A percentile compares a stretch with the other conserved stretches of the same genome.
Evolutionary conservation across 2,113 vertebrate genomes (phyloP).

Genomic region (Anthoscopus minutus): DNA sequence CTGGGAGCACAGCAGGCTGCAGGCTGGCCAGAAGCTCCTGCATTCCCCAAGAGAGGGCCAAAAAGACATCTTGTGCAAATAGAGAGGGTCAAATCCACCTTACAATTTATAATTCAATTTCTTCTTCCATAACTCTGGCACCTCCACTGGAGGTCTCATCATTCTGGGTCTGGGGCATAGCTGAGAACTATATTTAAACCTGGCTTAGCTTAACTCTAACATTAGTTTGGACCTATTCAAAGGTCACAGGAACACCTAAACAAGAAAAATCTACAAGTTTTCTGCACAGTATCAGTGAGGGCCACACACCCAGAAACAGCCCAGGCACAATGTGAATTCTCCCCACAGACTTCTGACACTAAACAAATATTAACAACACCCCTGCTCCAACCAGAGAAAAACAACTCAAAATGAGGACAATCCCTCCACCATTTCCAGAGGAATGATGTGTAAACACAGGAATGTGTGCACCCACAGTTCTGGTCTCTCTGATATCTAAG

Average conservation of each 20-base stretch:
- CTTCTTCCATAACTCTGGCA: not conserved
- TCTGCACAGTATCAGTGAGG: not conserved
- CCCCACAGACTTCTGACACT: not conserved
- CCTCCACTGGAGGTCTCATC: not conserved
- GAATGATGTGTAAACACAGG: not conserved
- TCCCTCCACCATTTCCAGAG: not conserved
- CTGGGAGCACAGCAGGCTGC: not conserved
- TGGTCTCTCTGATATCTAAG: not conserved
- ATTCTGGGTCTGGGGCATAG: not conserved
- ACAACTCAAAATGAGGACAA: not conserved
- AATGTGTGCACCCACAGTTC: not conserved
- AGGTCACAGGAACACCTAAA: not conserved
- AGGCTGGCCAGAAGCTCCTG: not conserved
- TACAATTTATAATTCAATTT: not conserved
- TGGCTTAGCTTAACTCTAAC: not conserved
- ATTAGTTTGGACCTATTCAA: not conserved
- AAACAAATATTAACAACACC: not conserved
- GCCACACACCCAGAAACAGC: not conserved
- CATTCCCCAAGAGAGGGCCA: not conserved
- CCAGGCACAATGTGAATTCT: not conserved
- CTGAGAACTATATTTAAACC: not conserved
- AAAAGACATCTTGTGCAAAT: not conserved
- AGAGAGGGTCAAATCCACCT: not conserved
- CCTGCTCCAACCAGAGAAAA: not conserved
- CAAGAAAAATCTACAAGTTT: not conserved